phyloP scores from a whole-genome alignment of 37 sponge, comb jelly and placozoan species.

The Spongia lamella region DNA sequence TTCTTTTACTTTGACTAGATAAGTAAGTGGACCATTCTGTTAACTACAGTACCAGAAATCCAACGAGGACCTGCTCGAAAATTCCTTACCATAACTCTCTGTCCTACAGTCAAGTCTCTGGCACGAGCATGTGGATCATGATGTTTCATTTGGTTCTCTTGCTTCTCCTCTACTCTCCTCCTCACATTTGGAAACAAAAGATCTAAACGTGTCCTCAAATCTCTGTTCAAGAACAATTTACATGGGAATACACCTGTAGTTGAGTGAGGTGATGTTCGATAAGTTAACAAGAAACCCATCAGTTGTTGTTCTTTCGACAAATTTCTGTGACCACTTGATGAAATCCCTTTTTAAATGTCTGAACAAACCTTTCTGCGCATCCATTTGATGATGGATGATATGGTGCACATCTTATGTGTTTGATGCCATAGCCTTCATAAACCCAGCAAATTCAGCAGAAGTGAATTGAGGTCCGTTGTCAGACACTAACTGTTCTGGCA shows the following conservation, averaged over 20 bases:
- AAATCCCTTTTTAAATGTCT: constrained; percentile 15
- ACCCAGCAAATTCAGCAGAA: constrained; percentile 20
- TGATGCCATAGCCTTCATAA: constrained; percentile 13
- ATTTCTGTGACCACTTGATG: background rate
- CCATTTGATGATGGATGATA: constrained; percentile 35
- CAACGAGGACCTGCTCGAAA: background rate
- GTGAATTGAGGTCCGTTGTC: constrained; percentile 30
- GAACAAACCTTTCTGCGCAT: constrained; percentile 31
- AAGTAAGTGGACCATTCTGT: background rate
- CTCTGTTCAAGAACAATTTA: background rate
- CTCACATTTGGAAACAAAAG: background rate
- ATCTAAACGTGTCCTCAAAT: background rate
- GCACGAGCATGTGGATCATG: background rate
- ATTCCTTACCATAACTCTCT: constrained; percentile 11
- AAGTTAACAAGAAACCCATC: background rate
- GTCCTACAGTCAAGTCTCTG: background rate
- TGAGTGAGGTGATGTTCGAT: background rate
- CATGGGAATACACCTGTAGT: background rate
- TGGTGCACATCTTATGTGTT: constrained; percentile 20
- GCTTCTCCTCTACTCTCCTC: background rate
- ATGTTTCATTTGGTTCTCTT: background rate
- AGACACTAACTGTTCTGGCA: constrained; percentile 30
- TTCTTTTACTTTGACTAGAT: background rate
- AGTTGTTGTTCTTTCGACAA: background rate
- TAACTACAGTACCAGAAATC: background rate